These are phyloP conservation scores for Mellivora capensis DNA, from an alignment of 2,113 vertebrate species.

Conservation along the genomic window DNA sequence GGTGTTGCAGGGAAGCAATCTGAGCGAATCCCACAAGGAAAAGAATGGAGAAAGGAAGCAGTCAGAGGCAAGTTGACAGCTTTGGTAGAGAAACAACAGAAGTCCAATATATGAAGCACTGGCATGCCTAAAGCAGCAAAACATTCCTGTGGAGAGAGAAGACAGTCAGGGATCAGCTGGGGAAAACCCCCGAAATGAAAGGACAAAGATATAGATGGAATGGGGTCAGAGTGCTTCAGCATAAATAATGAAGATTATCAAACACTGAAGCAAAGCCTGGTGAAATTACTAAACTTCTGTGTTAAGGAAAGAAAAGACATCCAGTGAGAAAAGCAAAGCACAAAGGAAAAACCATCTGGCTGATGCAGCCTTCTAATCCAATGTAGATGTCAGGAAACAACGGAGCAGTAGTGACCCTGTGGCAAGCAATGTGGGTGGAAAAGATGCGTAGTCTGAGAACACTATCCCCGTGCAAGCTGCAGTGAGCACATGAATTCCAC, in stretches of 20 bases:
- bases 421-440: background rate
- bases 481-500: background rate
- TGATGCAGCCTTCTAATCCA: background rate
- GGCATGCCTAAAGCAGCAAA: background rate
- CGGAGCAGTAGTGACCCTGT: background rate
- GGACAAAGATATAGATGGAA: background rate
- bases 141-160: background rate
- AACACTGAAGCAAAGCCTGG: background rate
- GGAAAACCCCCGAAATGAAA: background rate
- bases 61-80: background rate
- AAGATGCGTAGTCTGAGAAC: background rate
- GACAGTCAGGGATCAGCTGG: background rate
- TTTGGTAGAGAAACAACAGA: background rate
- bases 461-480: background rate
- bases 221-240: background rate
- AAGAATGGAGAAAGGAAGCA: background rate
- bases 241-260: constrained; percentile 4
- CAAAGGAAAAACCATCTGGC: background rate
- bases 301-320: background rate
- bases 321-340: background rate
- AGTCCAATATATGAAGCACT: background rate
- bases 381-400: background rate
- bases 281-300: background rate
- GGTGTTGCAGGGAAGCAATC: background rate
- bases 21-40: background rate